Conservation (phyloP, 1,140 invertebrate species). For the Drosophila murphyi region DNA sequence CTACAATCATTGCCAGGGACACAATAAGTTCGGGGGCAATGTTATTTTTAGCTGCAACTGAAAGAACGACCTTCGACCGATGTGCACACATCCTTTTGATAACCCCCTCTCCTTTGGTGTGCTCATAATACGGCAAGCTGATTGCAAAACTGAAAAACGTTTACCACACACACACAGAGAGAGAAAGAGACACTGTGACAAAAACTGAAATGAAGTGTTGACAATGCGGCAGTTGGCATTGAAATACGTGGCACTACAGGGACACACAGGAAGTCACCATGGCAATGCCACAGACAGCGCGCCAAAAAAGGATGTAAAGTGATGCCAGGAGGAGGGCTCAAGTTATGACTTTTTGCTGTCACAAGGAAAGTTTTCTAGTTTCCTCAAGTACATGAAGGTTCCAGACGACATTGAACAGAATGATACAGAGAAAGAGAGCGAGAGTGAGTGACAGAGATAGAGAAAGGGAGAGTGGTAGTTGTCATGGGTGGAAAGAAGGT, state of each 20-base stretch:
- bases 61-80: conserved; percentile 41
- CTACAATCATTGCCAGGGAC: conserved; percentile 49
- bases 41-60: conserved; percentile 48
- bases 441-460: not conserved
- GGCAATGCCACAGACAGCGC: conserved; percentile 35
- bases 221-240: conserved; percentile 73
- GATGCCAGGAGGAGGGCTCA: conserved; percentile 27
- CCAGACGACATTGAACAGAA: conserved; percentile 39
- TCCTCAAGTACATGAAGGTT: not conserved
- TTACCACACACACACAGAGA: conserved; percentile 25
- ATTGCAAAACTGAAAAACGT: conserved; percentile 57
- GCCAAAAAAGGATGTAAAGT: conserved; percentile 17
- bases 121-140: conserved; percentile 42
- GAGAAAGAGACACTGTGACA: not conserved
- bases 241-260: conserved; percentile 35
- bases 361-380: conserved; percentile 36
- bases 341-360: conserved; percentile 69
- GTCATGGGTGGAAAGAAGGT: not conserved
- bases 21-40: conserved; percentile 13
- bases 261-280: conserved; percentile 57
- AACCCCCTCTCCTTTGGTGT: conserved; percentile 28
- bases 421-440: not conserved
- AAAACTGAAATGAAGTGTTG: conserved; percentile 62
- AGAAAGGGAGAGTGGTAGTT: not conserved
- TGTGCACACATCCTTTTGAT: conserved; percentile 43